These are phyloP conservation scores for Venustoraphidia nigricollis DNA, from an alignment of 2,888 invertebrate genomes.

Conservation along the genomic window DNA sequence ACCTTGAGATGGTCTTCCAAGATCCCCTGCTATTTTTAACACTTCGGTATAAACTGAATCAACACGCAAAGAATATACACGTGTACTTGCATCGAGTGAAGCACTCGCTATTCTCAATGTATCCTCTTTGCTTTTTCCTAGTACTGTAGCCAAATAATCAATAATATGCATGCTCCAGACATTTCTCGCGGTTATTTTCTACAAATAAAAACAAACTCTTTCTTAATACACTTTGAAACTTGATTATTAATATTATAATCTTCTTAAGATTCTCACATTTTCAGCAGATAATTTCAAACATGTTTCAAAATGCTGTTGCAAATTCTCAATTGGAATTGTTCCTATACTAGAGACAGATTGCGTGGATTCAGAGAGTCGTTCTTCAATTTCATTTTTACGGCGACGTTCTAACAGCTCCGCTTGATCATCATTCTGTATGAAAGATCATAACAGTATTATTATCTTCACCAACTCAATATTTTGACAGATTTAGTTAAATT, in stretches of 20 bases:
- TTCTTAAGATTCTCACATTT: conserved; percentile 39
- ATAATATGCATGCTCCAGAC: conserved; percentile 79
- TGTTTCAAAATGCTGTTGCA: conserved; percentile 51
- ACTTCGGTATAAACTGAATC: conserved; percentile 72
- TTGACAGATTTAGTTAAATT: too few species aligned
- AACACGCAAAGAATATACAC: conserved; percentile 76
- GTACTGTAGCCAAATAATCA: conserved; percentile 65
- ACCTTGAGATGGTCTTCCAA: conserved; percentile 29
- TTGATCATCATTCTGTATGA: too few species aligned
- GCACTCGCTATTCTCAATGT: conserved; percentile 68
- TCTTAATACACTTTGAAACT: not conserved
- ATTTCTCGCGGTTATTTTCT: conserved; percentile 81
- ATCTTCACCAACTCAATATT: too few species aligned
- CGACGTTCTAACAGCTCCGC: too few species aligned
- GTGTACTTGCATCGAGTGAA: conserved; percentile 75
- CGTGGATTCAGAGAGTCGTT: too few species aligned
- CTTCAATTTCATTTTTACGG: too few species aligned
- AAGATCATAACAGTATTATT: too few species aligned
- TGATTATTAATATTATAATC: not conserved
- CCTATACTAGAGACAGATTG: conserved; percentile 12
- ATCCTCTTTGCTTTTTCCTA: conserved; percentile 52
- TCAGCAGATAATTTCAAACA: conserved; percentile 67
- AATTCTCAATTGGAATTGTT: conserved; percentile 25
- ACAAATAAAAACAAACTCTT: conserved; percentile 16
- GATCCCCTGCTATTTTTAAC: conserved; percentile 57